These are phyloP conservation scores for Mobula birostris DNA, from an alignment of 2,113 vertebrate genomes.

Conservation along the genomic window DNA sequence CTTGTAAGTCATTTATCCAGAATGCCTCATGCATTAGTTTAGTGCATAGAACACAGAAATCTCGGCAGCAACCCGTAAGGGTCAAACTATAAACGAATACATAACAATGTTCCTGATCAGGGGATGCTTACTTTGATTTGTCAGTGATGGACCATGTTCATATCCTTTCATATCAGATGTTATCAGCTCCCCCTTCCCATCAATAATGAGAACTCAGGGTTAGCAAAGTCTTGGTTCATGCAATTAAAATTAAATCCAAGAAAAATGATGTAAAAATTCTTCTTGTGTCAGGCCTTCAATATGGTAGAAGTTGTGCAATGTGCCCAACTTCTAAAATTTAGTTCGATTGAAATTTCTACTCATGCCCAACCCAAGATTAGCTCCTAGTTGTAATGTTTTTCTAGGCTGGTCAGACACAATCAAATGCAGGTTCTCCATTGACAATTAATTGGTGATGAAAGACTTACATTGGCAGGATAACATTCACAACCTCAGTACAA, in stretches of 20 bases:
- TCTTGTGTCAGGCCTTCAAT: too few relatives aligned
- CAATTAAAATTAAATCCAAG: not conserved
- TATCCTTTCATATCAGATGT: not conserved
- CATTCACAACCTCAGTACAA: not conserved
- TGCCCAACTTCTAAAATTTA: too few relatives aligned
- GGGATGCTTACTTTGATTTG: not conserved
- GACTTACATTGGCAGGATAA: not conserved
- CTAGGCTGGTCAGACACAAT: not conserved
- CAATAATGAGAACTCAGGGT: not conserved
- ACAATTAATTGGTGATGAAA: not conserved
- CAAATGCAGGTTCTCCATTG: not conserved
- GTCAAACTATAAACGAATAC: too few relatives aligned
- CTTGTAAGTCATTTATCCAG: too few relatives aligned
- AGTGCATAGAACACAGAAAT: too few relatives aligned
- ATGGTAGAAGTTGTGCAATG: too few relatives aligned
- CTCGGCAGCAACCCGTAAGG: too few relatives aligned
- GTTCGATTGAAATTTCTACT: too few relatives aligned
- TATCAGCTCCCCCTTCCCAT: not conserved
- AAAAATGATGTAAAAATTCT: too few relatives aligned
- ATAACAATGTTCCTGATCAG: not conserved
- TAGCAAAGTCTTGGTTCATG: not conserved
- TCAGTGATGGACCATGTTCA: not conserved
- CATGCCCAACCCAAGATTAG: not conserved
- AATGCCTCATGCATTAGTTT: too few relatives aligned
- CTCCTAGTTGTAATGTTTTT: not conserved